phyloP scores from a whole-genome alignment of 2,797 vertebrate species.

The Orestias chungarensis region DNA sequence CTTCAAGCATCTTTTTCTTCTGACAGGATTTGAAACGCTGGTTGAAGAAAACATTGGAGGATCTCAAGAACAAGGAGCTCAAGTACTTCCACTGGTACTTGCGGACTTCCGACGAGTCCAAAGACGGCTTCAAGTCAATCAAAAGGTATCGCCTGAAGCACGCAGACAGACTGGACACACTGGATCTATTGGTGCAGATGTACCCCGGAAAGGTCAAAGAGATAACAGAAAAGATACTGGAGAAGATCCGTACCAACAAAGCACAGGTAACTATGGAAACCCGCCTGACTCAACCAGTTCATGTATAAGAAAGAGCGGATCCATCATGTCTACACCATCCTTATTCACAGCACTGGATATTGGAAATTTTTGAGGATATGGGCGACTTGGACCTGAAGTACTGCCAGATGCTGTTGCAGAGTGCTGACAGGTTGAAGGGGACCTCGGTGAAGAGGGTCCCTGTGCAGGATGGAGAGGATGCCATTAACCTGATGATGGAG shows the following conservation, averaged over 20 bases:
- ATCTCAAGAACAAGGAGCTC: neutral
- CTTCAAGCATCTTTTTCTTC: neutral
- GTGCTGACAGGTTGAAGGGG: neutral
- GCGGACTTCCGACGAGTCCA: neutral
- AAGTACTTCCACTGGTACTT: neutral
- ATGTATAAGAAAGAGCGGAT: neutral
- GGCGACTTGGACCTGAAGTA: neutral
- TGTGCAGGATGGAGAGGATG: neutral
- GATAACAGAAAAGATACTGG: neutral
- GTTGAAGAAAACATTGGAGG: neutral
- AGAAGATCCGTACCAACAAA: neutral
- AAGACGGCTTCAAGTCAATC: neutral
- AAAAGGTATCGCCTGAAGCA: neutral
- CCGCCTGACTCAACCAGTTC: neutral
- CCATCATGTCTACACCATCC: neutral
- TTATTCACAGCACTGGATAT: neutral
- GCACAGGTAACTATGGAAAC: neutral
- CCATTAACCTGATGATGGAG: neutral
- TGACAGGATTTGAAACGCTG: neutral
- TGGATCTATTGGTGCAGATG: neutral
- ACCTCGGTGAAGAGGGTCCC: neutral
- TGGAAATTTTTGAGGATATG: constrained; percentile 1
- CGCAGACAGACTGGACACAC: neutral
- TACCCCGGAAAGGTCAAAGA: neutral
- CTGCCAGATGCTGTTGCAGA: constrained; percentile 1